Conservation (phyloP, 2,888 invertebrate genomes). For the Lymantria dispar region DNA sequence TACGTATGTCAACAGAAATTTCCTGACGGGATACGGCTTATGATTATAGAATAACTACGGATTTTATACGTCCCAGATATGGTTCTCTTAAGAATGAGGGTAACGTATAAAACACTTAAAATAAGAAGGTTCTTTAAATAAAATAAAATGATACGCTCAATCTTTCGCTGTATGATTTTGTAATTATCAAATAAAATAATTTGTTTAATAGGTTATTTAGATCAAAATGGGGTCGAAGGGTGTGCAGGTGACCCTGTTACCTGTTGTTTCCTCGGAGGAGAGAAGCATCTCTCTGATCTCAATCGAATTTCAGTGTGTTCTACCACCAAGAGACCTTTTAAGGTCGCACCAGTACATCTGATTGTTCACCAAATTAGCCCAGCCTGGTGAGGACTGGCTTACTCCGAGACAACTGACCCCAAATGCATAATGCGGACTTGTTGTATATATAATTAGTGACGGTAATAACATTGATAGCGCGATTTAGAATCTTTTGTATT, state of each 20-base stretch:
- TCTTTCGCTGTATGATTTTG: too few relatives aligned
- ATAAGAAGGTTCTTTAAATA: too few relatives aligned
- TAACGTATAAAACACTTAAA: too few relatives aligned
- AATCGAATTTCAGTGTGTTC: background rate
- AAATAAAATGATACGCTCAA: too few relatives aligned
- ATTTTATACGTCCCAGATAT: too few relatives aligned
- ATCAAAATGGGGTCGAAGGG: background rate
- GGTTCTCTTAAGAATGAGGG: too few relatives aligned
- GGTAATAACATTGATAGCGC: conserved; percentile 4
- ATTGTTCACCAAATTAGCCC: conserved; percentile 22
- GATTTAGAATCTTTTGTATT: conserved; percentile 8
- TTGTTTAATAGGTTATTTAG: too few relatives aligned
- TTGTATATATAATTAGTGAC: background rate
- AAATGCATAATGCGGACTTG: background rate
- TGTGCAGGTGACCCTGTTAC: background rate
- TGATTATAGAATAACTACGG: too few relatives aligned
- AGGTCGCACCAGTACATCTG: conserved; percentile 11
- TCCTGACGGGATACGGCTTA: too few relatives aligned
- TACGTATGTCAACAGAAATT: too few relatives aligned
- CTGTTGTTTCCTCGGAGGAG: background rate
- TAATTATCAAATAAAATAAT: too few relatives aligned
- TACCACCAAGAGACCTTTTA: background rate
- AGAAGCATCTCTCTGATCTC: background rate
- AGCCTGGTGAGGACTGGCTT: conserved; percentile 32
- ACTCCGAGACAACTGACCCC: conserved; percentile 29